Conservation (phyloP, 2,797 vertebrate species). For the Acanthis flammea region DNA sequence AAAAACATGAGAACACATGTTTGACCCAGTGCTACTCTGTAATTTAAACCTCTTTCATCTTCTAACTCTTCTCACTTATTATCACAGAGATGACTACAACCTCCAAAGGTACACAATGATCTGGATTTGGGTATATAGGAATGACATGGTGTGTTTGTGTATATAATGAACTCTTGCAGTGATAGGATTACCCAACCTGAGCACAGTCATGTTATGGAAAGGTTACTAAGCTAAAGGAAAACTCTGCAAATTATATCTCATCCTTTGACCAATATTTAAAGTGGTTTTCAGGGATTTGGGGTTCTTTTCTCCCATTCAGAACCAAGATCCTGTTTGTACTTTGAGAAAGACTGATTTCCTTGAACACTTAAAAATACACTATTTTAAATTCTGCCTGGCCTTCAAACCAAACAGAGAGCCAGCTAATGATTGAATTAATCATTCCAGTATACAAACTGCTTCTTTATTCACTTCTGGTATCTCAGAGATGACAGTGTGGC, state of each 20-base stretch:
- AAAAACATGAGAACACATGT: neutral
- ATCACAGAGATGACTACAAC: neutral
- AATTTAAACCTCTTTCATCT: neutral
- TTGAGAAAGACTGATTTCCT: neutral
- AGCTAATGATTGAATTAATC: neutral
- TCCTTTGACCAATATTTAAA: neutral
- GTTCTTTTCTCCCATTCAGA: neutral
- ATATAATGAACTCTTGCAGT: neutral
- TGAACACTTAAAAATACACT: neutral
- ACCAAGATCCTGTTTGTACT: neutral
- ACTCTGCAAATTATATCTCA: neutral
- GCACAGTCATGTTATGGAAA: neutral
- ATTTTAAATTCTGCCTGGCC: neutral
- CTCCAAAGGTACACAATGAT: neutral
- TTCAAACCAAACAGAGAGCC: neutral
- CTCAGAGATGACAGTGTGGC: slow-evolving; percentile 13
- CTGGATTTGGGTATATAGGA: neutral
- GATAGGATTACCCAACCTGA: neutral
- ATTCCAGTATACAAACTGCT: neutral
- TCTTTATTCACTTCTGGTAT: neutral
- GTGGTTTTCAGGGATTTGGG: neutral
- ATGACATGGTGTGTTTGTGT: neutral
- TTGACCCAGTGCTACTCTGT: neutral
- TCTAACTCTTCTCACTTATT: neutral
- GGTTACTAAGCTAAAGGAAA: neutral